Percentiles rank a stretch among this genome's conserved stretches.
phyloP scores from a whole-genome alignment of 1,140 invertebrate species.

The Ephestia elutella region DNA sequence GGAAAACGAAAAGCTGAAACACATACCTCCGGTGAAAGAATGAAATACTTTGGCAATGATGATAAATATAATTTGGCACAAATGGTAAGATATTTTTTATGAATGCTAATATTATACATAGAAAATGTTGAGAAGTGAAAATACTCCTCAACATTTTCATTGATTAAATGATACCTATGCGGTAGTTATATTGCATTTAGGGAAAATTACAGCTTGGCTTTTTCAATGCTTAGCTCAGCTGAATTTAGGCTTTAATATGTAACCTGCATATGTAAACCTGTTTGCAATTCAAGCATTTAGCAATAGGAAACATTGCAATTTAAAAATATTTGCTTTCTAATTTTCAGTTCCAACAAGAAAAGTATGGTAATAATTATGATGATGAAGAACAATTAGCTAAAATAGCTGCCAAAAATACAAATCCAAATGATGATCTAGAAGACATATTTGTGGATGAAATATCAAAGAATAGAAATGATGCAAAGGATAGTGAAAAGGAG shows the following conservation, averaged over 20 bases:
- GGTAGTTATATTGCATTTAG: too few relatives aligned
- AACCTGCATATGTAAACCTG: too few relatives aligned
- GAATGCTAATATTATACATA: too few relatives aligned
- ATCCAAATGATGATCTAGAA: slow-evolving; percentile 86
- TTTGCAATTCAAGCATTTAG: too few relatives aligned
- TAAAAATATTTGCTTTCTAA: not conserved
- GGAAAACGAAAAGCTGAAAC: slow-evolving; percentile 80
- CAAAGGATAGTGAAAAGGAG: slow-evolving; percentile 79
- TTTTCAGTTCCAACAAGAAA: slow-evolving; percentile 91
- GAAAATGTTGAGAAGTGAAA: too few relatives aligned
- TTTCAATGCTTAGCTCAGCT: too few relatives aligned
- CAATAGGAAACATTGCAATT: not conserved
- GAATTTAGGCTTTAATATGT: too few relatives aligned
- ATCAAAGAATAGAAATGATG: slow-evolving; percentile 76
- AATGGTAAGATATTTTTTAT: slow-evolving; percentile 78
- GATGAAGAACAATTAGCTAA: slow-evolving; percentile 87
- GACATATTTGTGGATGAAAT: slow-evolving; percentile 89
- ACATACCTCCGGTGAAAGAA: slow-evolving; percentile 82
- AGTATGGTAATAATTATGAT: slow-evolving; percentile 86
- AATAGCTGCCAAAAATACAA: slow-evolving; percentile 80
- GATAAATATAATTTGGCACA: slow-evolving; percentile 89
- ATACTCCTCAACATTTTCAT: too few relatives aligned
- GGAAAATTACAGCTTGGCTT: too few relatives aligned
- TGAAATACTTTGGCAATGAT: slow-evolving; percentile 93
- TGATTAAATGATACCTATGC: too few relatives aligned